Evolutionary conservation across 2,113 vertebrate species (phyloP), one percentile per base, ranked within the genome.

Genomic region (Calidris pygmaea): DNA sequence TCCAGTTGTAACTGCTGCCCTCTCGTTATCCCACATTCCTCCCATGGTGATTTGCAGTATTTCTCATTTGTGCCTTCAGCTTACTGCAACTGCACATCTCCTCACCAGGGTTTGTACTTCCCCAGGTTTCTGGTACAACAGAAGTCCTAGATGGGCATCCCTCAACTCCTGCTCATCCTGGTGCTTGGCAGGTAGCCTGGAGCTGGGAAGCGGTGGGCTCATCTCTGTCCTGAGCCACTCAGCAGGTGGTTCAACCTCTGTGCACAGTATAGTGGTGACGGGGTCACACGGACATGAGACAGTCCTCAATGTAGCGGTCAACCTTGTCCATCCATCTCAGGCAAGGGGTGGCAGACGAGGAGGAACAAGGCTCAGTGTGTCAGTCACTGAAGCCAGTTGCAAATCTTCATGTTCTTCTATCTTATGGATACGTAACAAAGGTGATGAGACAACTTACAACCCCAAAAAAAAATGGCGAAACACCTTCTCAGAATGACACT

Each of bases 261-360:
- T 45, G 27, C 32, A 11, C 39, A 22, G n/a, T 1, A 3, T 23
- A 35, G 12, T 8, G 1, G 41, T 59, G 58, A 52, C 0, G 0
- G 55, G 30, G 23, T 22, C 34, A 34, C 5, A 4, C 0, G 15
- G 15, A 23, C 39, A 37, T 10, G 13, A n/a, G 52, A 6, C 1
- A 4, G 27, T 3, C 19, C 30, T 27, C 39, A 43, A 15, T 7
- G 8, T 10, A 9, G 7, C 11, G 20, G 22, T 19, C 24, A 43
- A 43, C 37, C 65, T 60, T 50, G 30, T 60, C 20, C 27, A 27
- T 37, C 26, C 50, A 27, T 32, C 41, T 65, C 22, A 37, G 50
- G 21, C 68, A 62, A 43, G 7, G 19, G 13, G 14, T 41, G 63
- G 7, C 43, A 59, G 52, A 37, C 0, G 1, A 56, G 34, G 19